These are phyloP conservation scores for Mayetiola destructor DNA, from an alignment of 2,888 invertebrate species.

Conservation along the genomic window DNA sequence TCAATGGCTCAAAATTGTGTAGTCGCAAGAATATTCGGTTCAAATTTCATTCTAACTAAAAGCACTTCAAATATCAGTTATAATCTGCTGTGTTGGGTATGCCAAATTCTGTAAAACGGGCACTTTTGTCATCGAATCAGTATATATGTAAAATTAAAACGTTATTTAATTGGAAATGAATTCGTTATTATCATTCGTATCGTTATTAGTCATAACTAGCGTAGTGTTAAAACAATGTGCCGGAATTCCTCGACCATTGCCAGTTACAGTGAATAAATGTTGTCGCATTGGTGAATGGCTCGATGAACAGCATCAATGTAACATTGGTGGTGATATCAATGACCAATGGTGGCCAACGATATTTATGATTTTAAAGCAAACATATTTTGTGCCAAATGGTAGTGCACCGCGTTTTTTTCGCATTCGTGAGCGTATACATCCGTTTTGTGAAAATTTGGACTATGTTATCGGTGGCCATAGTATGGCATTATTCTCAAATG, in stretches of 20 bases:
- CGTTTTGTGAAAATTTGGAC: neutral
- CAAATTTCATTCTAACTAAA: no score
- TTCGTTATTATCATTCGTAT: neutral
- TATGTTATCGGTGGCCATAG: neutral
- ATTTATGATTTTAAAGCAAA: neutral
- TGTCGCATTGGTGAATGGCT: neutral
- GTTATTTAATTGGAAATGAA: no score
- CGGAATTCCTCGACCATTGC: neutral
- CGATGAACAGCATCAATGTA: neutral
- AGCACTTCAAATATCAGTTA: no score
- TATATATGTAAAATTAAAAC: no score
- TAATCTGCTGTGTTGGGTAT: no score
- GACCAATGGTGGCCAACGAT: neutral
- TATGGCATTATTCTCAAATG: neutral
- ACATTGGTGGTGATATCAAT: neutral
- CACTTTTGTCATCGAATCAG: no score
- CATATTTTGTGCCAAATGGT: neutral
- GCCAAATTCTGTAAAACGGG: no score
- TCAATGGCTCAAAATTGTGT: no score
- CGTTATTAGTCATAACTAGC: neutral
- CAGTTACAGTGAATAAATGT: neutral
- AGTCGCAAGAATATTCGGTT: no score
- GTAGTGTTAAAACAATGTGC: neutral
- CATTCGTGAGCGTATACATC: neutral
- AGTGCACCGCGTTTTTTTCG: neutral